phyloP scores from a whole-genome alignment of 2,888 invertebrate species.

The Amaurobius ferox region DNA sequence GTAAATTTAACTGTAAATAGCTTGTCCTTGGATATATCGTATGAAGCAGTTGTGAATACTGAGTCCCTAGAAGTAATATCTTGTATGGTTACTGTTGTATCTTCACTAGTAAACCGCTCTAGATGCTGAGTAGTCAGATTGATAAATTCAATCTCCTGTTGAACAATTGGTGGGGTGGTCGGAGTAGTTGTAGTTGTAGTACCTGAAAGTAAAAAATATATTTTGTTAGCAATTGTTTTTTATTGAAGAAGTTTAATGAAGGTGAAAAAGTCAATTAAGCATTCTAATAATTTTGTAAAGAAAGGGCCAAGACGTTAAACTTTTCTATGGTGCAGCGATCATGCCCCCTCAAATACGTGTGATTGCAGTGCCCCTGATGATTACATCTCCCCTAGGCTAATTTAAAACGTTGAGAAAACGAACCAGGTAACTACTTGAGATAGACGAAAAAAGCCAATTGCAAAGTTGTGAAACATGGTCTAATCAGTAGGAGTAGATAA shows the following conservation, averaged over 20 bases:
- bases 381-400: neutral
- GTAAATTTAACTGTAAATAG: slow-evolving; percentile 32
- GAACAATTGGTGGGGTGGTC: neutral
- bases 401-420: too few species aligned
- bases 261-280: too few species aligned
- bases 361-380: neutral
- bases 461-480: too few species aligned
- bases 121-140: slow-evolving; percentile 45
- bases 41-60: neutral
- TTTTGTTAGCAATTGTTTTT: neutral
- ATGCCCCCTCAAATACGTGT: neutral
- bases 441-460: too few species aligned
- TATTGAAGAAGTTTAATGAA: too few species aligned
- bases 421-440: too few species aligned
- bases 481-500: too few species aligned
- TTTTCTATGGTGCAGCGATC: too few species aligned
- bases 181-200: slow-evolving; percentile 27
- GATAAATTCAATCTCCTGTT: slow-evolving; percentile 36
- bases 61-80: neutral
- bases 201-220: slow-evolving; percentile 9
- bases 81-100: slow-evolving; percentile 19
- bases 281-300: too few species aligned
- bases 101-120: slow-evolving; percentile 33
- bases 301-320: too few species aligned
- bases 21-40: neutral